Percentiles rank a stretch among this genome's conserved stretches.
Evolutionary conservation across 2,113 vertebrate species (phyloP).

Genomic region (Columbina picui): DNA sequence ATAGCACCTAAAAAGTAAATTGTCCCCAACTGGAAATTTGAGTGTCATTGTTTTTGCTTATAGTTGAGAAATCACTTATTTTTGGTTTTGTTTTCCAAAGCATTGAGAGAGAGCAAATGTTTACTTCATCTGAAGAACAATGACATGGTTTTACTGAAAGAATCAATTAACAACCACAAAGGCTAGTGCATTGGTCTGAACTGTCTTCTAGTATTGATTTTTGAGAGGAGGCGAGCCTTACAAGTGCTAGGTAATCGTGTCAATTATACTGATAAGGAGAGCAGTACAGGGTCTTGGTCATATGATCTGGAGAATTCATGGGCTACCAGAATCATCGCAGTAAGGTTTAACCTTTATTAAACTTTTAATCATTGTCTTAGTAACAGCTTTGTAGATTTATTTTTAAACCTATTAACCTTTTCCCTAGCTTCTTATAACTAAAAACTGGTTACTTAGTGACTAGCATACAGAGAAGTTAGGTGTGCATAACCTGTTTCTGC

Average conservation of each 20-base stretch:
- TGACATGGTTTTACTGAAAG: background rate
- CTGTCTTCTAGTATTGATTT: conserved; percentile 18
- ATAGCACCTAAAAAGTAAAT: background rate
- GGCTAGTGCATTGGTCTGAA: background rate
- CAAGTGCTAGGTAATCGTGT: background rate
- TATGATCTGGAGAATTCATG: background rate
- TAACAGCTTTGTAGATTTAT: background rate
- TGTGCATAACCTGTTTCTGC: background rate
- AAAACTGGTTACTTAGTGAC: background rate
- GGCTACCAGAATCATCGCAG: background rate
- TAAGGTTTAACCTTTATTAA: background rate
- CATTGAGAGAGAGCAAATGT: background rate
- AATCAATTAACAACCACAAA: background rate
- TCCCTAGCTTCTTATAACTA: background rate
- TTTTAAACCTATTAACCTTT: background rate
- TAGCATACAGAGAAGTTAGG: background rate
- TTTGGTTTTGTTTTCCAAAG: background rate
- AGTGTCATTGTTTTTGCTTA: background rate
- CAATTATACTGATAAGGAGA: background rate
- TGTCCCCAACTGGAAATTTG: background rate
- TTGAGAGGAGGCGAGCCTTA: background rate
- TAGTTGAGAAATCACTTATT: background rate
- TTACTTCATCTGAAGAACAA: background rate
- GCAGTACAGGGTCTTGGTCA: background rate
- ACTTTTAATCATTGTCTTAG: background rate